Conservation (phyloP, 2,797 vertebrate species). For the Leucoraja ocellata region DNA sequence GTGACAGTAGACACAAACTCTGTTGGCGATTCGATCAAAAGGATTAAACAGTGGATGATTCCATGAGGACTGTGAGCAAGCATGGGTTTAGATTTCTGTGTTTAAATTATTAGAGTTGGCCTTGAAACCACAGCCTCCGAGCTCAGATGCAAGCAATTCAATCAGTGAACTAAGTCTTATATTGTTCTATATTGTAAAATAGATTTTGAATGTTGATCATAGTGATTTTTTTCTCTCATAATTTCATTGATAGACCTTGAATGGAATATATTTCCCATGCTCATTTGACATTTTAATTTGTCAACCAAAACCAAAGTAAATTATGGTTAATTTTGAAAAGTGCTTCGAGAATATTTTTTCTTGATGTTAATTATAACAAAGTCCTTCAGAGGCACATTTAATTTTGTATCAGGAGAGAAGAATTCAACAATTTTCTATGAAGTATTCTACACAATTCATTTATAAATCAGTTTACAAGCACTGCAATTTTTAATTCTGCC, state of each 20-base stretch:
- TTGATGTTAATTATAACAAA: background rate
- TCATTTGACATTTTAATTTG: conserved; percentile 21
- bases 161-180: too few species aligned
- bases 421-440: background rate
- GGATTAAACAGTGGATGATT: too few species aligned
- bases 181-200: too few species aligned
- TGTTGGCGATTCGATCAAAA: too few species aligned
- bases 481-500: background rate
- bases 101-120: too few species aligned
- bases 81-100: too few species aligned
- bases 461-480: background rate
- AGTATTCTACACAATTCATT: background rate
- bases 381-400: background rate
- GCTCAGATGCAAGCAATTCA: too few species aligned
- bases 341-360: background rate
- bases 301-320: conserved; percentile 1
- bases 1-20: too few species aligned
- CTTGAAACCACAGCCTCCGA: too few species aligned
- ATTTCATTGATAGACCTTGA: conserved; percentile 1
- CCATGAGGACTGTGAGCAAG: too few species aligned
- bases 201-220: too few species aligned
- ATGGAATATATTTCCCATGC: background rate
- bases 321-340: conserved; percentile 15
- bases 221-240: background rate
- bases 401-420: too few species aligned